These are phyloP conservation scores for Lampropteryx suffumata DNA, from an alignment of 2,888 invertebrate species.

Conservation along the genomic window DNA sequence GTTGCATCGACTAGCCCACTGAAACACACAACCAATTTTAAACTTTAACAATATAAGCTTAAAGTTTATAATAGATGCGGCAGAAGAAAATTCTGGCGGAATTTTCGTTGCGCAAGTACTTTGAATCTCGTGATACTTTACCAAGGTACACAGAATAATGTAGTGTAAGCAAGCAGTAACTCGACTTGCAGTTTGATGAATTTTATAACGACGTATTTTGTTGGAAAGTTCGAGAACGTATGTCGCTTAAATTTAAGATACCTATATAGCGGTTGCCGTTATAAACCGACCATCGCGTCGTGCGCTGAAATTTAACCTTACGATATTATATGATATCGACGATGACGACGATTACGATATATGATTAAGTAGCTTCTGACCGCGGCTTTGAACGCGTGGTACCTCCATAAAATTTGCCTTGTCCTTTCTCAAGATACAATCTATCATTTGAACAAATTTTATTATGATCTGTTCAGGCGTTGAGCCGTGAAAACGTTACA, in stretches of 20 bases:
- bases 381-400: too few species aligned
- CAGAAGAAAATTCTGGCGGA: constrained; percentile 46
- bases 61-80: constrained; percentile 32
- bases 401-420: too few species aligned
- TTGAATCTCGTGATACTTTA: constrained; percentile 63
- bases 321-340: too few species aligned
- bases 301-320: too few species aligned
- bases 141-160: constrained; percentile 55
- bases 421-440: too few species aligned
- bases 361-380: too few species aligned
- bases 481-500: too few species aligned
- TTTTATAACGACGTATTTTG: constrained; percentile 51
- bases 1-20: constrained; percentile 56
- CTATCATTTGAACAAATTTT: too few species aligned
- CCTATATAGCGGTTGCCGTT: not conserved
- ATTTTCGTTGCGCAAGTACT: constrained; percentile 58
- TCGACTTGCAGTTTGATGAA: constrained; percentile 51
- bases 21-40: constrained; percentile 23
- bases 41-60: constrained; percentile 30
- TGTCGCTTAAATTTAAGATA: constrained; percentile 7
- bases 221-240: constrained; percentile 29
- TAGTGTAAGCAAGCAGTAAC: constrained; percentile 49
- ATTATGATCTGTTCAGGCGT: too few species aligned
- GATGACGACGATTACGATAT: too few species aligned
- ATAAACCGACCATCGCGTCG: too few species aligned